Percentiles rank a stretch among this genome's conserved stretches.
Evolutionary conservation across 2,888 invertebrate species (phyloP).

Genomic region (Agrypnus murinus): DNA sequence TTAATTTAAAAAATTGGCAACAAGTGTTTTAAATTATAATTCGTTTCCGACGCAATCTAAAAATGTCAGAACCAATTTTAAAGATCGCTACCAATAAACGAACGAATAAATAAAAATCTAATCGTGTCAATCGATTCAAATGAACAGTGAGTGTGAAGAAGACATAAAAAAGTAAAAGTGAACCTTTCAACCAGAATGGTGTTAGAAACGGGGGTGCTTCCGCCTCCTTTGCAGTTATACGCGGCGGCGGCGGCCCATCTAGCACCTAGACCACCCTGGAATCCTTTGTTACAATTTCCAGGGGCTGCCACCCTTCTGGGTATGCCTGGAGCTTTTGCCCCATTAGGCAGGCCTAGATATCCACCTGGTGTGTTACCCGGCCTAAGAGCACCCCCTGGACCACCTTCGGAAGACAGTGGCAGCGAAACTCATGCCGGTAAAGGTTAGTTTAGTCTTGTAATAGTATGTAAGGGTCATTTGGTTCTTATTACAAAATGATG

Average conservation of each 20-base stretch:
- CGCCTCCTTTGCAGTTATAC: slow-evolving; percentile 81
- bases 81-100: not conserved
- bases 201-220: slow-evolving; percentile 78
- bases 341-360: slow-evolving; percentile 68
- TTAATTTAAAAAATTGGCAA: not conserved
- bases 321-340: slow-evolving; percentile 71
- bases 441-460: slow-evolving; percentile 69
- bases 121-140: not conserved
- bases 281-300: slow-evolving; percentile 71
- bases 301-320: slow-evolving; percentile 70
- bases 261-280: slow-evolving; percentile 76
- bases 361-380: slow-evolving; percentile 66
- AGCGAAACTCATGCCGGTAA: slow-evolving; percentile 70
- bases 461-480: not conserved
- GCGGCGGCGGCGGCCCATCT: slow-evolving; percentile 81
- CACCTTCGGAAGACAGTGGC: slow-evolving; percentile 71
- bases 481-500: no score
- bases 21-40: not conserved
- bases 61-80: not conserved
- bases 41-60: slow-evolving; percentile 9
- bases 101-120: not conserved
- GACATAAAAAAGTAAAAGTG: slow-evolving; percentile 55
- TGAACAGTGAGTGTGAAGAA: slow-evolving; percentile 46
- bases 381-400: slow-evolving; percentile 68
- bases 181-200: slow-evolving; percentile 73